phyloP scores from a whole-genome alignment of 2,113 vertebrate species.

The Perccottus glenii region DNA sequence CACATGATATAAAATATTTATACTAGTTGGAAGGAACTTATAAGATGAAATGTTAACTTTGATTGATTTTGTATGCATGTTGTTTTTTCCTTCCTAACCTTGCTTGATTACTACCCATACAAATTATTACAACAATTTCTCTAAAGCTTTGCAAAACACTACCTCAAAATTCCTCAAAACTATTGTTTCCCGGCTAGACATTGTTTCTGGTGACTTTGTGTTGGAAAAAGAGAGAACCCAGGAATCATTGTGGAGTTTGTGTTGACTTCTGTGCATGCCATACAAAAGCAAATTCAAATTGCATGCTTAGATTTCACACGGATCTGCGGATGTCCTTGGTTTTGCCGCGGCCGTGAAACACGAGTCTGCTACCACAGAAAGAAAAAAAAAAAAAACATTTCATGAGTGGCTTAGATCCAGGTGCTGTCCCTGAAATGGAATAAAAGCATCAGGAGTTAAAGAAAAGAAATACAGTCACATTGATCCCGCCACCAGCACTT shows the following conservation, averaged over 20 bases:
- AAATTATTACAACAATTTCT: no score
- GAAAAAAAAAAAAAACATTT: constrained; percentile 22
- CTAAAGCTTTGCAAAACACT: no score
- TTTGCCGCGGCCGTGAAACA: constrained; percentile 1
- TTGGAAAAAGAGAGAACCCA: background rate
- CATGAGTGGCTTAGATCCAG: constrained; percentile 38
- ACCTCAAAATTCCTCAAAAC: no score
- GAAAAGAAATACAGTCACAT: constrained; percentile 37
- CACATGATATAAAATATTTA: no score
- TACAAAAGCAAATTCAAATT: constrained; percentile 5
- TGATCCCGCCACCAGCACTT: constrained; percentile 39
- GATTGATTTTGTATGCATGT: no score
- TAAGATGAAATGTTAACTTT: no score
- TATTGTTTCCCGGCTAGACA: background rate
- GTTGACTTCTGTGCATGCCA: background rate
- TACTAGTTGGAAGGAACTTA: no score
- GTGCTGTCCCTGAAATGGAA: constrained; percentile 53
- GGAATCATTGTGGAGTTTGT: background rate
- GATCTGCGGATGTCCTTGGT: constrained; percentile 4
- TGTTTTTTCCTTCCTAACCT: no score
- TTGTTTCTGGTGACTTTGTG: background rate
- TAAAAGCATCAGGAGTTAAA: constrained; percentile 21
- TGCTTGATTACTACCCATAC: no score
- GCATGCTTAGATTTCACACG: constrained; percentile 1
- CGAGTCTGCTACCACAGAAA: background rate